Conservation (phyloP, 2,888 invertebrate genomes). For the Andrena minutula region DNA sequence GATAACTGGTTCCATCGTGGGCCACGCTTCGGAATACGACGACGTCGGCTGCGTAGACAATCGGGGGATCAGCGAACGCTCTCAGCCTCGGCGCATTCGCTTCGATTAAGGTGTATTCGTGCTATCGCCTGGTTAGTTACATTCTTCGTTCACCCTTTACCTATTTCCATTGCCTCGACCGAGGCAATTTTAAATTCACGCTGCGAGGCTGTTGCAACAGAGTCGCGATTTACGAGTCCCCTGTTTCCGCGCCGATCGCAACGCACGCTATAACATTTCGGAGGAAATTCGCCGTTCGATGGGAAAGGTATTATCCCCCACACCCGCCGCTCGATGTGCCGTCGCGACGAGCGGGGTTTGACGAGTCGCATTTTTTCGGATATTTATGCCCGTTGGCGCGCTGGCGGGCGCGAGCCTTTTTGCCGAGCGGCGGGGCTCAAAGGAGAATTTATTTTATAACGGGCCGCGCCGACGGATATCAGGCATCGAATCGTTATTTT, state of each 20-base stretch:
- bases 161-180: neutral
- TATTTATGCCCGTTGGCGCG: slow-evolving; percentile 51
- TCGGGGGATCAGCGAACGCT: slow-evolving; percentile 38
- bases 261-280: neutral
- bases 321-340: neutral
- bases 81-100: slow-evolving; percentile 6
- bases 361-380: slow-evolving; percentile 57
- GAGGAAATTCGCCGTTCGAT: slow-evolving; percentile 14
- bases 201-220: neutral
- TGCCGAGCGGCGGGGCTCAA: slow-evolving; percentile 46
- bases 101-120: neutral
- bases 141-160: neutral
- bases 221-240: neutral
- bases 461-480: slow-evolving; percentile 67
- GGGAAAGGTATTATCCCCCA: slow-evolving; percentile 8
- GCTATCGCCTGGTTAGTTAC: too few species aligned
- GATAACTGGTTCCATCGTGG: slow-evolving; percentile 53
- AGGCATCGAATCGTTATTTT: slow-evolving; percentile 71
- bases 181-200: too few species aligned
- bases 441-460: slow-evolving; percentile 69
- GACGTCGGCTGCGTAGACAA: neutral
- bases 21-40: neutral
- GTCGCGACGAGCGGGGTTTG: slow-evolving; percentile 46
- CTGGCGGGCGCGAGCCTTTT: slow-evolving; percentile 44
- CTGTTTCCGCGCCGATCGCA: neutral